Base-by-base conservation (phyloP, 2,113 vertebrate genomes). In the Acrocephalus kingi region DNA sequence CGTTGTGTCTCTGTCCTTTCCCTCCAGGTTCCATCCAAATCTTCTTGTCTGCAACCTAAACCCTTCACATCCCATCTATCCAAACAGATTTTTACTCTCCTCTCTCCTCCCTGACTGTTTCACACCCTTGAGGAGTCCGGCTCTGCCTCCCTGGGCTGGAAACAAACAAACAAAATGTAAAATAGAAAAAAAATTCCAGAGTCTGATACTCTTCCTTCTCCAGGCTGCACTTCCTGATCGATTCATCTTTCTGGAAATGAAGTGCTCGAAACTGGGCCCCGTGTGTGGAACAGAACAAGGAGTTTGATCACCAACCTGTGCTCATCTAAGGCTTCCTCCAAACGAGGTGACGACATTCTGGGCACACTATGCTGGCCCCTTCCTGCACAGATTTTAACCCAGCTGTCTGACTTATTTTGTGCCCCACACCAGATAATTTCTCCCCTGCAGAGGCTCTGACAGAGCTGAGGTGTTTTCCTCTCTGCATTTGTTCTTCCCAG, bases 221-320 rank as follows among this genome's bases (percentile, higher is more conserved):
- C 52, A 43, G 0, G 0, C 39, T 48, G 30, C 3, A 0, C 16
- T 27, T 39, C 17, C 49, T 9, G 23, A 58, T 49, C 0, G 0
- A 14, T 46, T 43, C 28, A 11, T 6, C 19, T 18, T 8, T 27
- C 56, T 68, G 71, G 39, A n/a, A 54, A 51, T 8, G 45, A 28
- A 49, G 12, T 6, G 45, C 49, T 64, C 45, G 13, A 4, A 73
- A 7, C 7, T 10, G 58, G n/a, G 4, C 41, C 9, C 27, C 6
- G 0, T 3, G n/a, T 5, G 51, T 19, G 39, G 7, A 61, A 54
- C 72, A 48, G 27, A 45, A 23, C 2, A 3, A 37, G 31, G 55
- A 39, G 18, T 9, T 43, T 14, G 69, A 11, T 21, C 37, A 9
- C n/a, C 33, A 9, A 9, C 15, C 31, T 39, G 1, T 35, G 30